phyloP scores from a whole-genome alignment of 2,113 vertebrate genomes.

The Pygoscelis antarcticus region DNA sequence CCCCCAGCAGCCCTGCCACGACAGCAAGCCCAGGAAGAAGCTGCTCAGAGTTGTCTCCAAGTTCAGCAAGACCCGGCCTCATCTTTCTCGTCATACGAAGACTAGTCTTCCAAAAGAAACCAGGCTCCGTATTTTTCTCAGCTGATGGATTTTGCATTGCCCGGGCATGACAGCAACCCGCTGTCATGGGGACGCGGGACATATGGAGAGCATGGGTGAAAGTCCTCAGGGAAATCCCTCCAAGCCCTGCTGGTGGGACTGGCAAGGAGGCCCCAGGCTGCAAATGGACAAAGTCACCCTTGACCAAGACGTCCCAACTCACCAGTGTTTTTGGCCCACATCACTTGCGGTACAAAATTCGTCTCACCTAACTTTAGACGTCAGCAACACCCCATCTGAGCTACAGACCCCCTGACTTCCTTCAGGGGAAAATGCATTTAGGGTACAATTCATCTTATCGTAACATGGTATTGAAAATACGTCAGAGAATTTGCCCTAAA shows the following conservation, averaged over 20 bases:
- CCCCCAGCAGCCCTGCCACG: neutral
- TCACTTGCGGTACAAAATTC: neutral
- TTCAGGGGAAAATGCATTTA: neutral
- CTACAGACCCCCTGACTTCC: neutral
- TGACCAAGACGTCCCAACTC: neutral
- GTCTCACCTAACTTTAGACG: neutral
- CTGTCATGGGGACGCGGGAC: fast-evolving
- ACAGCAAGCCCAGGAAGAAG: neutral
- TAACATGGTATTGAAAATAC: fast-evolving
- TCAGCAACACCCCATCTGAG: neutral
- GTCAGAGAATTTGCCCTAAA: neutral
- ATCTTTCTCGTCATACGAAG: fast-evolving
- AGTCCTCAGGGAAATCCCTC: neutral
- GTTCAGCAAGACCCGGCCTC: neutral
- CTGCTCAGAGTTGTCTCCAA: neutral
- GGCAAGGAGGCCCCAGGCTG: neutral
- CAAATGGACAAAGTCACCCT: neutral
- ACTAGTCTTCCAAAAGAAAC: neutral
- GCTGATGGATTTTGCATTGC: neutral
- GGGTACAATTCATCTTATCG: neutral
- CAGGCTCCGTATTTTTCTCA: neutral
- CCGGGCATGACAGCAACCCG: fast-evolving
- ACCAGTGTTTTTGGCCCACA: neutral
- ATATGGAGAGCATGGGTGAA: fast-evolving
- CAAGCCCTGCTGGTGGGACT: neutral